phyloP scores from a whole-genome alignment of 2,113 vertebrate genomes.

The Gasterosteus aculeatus region DNA sequence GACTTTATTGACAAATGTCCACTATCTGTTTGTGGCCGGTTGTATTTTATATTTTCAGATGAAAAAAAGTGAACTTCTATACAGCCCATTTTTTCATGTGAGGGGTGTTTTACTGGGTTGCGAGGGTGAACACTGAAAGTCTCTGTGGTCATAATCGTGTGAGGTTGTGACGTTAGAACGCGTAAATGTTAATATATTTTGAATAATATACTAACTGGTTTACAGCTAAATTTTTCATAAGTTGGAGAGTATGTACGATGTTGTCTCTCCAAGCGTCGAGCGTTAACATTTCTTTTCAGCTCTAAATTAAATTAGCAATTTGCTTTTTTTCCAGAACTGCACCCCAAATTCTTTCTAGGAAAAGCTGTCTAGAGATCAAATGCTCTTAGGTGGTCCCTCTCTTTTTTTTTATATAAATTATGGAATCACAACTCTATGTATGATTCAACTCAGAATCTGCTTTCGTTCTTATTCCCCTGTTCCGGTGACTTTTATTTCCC shows the following conservation, averaged over 20 bases:
- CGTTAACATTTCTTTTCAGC: conserved; percentile 74
- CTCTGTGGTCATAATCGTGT: conserved; percentile 71
- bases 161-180: conserved; percentile 67
- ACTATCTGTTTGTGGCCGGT: conserved; percentile 80
- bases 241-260: conserved; percentile 25
- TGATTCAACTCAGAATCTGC: conserved; percentile 49
- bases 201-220: conserved; percentile 68
- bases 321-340: conserved; percentile 53
- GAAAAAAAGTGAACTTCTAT: conserved; percentile 50
- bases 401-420: conserved; percentile 61
- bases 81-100: conserved; percentile 40
- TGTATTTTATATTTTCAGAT: conserved; percentile 77
- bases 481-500: conserved; percentile 78
- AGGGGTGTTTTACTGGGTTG: conserved; percentile 60
- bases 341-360: conserved; percentile 67
- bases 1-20: conserved; percentile 76
- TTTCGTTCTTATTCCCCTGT: conserved; percentile 39
- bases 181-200: conserved; percentile 71
- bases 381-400: conserved; percentile 56
- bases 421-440: conserved; percentile 50
- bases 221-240: conserved; percentile 45
- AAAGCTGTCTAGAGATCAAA: conserved; percentile 61
- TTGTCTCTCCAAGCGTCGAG: conserved; percentile 65
- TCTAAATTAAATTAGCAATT: conserved; percentile 30
- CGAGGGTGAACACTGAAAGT: conserved; percentile 62